phyloP scores from a whole-genome alignment of 1,140 invertebrate genomes.

The Nephotettix cincticeps region DNA sequence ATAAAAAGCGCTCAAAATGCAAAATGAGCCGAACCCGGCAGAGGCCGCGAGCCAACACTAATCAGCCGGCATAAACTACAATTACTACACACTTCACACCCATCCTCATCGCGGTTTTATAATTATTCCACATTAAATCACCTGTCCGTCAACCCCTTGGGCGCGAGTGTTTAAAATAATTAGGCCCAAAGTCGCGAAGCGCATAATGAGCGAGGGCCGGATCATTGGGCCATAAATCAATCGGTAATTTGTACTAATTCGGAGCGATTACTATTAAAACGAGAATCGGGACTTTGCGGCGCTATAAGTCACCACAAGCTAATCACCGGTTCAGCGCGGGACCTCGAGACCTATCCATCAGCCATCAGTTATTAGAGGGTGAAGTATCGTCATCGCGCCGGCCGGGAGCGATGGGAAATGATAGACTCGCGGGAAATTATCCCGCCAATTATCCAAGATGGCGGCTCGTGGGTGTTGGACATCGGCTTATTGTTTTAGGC shows the following conservation, averaged over 20 bases:
- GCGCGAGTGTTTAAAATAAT: slow-evolving; percentile 6
- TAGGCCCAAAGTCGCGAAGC: slow-evolving; percentile 12
- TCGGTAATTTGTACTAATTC: slow-evolving; percentile 21
- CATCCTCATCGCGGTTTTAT: slow-evolving; percentile 8
- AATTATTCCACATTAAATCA: slow-evolving; percentile 12
- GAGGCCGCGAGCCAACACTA: too few relatives aligned
- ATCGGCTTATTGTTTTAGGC: too few relatives aligned
- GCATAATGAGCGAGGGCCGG: not conserved
- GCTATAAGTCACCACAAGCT: slow-evolving; percentile 2
- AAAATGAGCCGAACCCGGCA: too few relatives aligned
- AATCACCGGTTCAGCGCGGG: not conserved
- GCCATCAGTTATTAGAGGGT: slow-evolving; percentile 14
- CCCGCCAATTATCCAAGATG: slow-evolving; percentile 15
- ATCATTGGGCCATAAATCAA: slow-evolving; percentile 1
- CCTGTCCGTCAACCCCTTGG: not conserved
- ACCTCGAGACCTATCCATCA: not conserved
- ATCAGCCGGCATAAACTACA: too few relatives aligned
- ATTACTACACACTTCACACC: not conserved
- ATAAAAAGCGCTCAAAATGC: too few relatives aligned
- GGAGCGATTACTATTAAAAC: slow-evolving; percentile 11
- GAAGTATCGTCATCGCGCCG: not conserved
- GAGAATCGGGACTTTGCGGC: not conserved
- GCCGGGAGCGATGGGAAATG: not conserved
- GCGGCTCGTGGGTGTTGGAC: slow-evolving; percentile 2
- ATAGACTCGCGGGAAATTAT: slow-evolving; percentile 10